Evolutionary conservation across 2,113 vertebrate species (phyloP).

Genomic region (Chaetodon auriga): DNA sequence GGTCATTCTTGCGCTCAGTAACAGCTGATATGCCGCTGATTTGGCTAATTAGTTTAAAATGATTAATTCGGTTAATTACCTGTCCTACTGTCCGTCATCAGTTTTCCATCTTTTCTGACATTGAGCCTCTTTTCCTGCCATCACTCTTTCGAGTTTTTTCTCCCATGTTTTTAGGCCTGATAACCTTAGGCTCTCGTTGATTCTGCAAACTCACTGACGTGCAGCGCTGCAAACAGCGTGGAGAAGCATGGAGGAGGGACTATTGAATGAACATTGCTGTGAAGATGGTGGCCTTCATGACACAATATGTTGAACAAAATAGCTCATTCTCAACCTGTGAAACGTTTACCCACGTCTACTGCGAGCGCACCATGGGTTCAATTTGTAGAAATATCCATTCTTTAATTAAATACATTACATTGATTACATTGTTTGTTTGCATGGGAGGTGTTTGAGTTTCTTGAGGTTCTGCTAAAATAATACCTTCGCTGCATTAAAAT

Average conservation of each 20-base stretch:
- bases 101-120: constrained; percentile 16
- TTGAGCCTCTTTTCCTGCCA: constrained; percentile 2
- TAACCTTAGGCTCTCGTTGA: constrained; percentile 3
- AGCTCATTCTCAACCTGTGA: neutral
- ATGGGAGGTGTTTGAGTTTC: neutral
- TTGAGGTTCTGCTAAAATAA: neutral
- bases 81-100: constrained; percentile 22
- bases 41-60: constrained; percentile 39
- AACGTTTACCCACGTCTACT: neutral
- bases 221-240: neutral
- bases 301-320: neutral
- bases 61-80: constrained; percentile 59
- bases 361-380: neutral
- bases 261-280: neutral
- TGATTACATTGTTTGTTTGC: neutral
- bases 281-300: neutral
- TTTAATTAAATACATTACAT: too few species aligned
- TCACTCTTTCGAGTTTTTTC: neutral
- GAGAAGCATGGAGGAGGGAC: neutral
- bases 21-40: constrained; percentile 19
- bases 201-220: neutral
- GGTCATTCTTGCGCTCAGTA: constrained; percentile 28
- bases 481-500: neutral
- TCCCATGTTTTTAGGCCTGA: neutral
- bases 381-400: too few species aligned